Conservation (phyloP, 2,888 invertebrate species). For the Orchesella flavescens region DNA sequence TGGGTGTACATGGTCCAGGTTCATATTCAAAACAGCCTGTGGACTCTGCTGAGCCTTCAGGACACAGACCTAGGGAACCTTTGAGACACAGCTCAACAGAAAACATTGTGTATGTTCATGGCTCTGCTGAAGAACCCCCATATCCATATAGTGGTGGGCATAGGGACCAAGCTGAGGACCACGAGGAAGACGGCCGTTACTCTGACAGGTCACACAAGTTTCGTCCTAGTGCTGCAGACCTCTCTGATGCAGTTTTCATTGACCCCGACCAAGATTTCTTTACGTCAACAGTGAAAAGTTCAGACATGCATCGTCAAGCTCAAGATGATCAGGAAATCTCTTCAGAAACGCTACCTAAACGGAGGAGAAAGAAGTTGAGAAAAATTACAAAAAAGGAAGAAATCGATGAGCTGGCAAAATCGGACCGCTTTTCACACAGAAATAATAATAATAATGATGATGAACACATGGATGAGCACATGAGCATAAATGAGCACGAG, state of each 20-base stretch:
- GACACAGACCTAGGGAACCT: conserved; percentile 60
- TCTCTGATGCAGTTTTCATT: conserved; percentile 66
- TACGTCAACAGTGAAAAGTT: conserved; percentile 64
- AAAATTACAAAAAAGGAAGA: conserved; percentile 45
- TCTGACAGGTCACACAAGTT: conserved; percentile 16
- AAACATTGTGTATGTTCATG: conserved; percentile 61
- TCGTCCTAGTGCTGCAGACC: conserved; percentile 57
- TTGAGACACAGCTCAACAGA: conserved; percentile 67
- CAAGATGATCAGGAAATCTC: conserved; percentile 36
- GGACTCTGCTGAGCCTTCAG: conserved; percentile 45
- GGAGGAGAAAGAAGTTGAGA: conserved; percentile 53
- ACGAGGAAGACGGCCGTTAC: conserved; percentile 43
- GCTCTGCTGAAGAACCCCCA: conserved; percentile 37
- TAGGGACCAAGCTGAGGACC: background rate
- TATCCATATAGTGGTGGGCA: conserved; percentile 14
- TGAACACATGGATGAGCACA: background rate
- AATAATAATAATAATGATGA: conserved; percentile 23
- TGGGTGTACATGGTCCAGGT: background rate
- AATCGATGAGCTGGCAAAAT: conserved; percentile 25
- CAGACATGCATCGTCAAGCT: conserved; percentile 7
- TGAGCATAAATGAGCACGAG: no score
- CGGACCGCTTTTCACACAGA: conserved; percentile 16
- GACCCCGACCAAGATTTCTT: conserved; percentile 71
- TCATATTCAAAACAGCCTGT: conserved; percentile 26
- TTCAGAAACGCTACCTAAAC: conserved; percentile 45